phyloP scores from a whole-genome alignment of 2,113 vertebrate genomes.

The Cryptomyrus ogoouensis region DNA sequence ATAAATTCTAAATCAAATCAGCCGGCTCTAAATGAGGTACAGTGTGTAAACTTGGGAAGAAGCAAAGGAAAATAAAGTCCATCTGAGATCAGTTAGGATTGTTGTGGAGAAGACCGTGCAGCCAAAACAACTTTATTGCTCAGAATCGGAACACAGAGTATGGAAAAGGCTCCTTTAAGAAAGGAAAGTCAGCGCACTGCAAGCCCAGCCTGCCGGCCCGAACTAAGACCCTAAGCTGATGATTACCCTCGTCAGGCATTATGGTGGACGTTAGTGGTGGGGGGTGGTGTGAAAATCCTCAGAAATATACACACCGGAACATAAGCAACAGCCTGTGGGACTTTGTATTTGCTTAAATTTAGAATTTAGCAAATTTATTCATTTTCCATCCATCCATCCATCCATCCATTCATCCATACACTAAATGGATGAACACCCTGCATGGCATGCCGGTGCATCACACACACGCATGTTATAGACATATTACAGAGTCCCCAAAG shows the following conservation, averaged over 20 bases:
- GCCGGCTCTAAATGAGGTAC: background rate
- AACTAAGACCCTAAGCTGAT: background rate
- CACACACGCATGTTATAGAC: too few species aligned
- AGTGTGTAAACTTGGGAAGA: background rate
- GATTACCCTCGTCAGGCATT: background rate
- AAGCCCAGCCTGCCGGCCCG: background rate
- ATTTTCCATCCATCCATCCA: background rate
- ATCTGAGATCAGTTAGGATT: background rate
- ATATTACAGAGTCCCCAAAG: background rate
- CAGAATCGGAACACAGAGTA: background rate
- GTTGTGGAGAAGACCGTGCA: background rate
- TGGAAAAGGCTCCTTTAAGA: background rate
- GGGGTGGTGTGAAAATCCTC: background rate
- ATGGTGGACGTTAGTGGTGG: background rate
- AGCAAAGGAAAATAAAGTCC: background rate
- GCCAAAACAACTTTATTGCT: background rate
- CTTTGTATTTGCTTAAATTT: background rate
- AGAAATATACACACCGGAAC: background rate
- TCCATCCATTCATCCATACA: background rate
- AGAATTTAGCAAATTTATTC: background rate
- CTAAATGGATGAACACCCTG: too few species aligned
- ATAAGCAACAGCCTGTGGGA: background rate
- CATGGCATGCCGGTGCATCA: too few species aligned
- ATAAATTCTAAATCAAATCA: constrained; percentile 7
- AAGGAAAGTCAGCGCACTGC: background rate